Evolutionary conservation across 2,797 vertebrate genomes (phyloP).

Genomic region (Sebastes paucispinis): DNA sequence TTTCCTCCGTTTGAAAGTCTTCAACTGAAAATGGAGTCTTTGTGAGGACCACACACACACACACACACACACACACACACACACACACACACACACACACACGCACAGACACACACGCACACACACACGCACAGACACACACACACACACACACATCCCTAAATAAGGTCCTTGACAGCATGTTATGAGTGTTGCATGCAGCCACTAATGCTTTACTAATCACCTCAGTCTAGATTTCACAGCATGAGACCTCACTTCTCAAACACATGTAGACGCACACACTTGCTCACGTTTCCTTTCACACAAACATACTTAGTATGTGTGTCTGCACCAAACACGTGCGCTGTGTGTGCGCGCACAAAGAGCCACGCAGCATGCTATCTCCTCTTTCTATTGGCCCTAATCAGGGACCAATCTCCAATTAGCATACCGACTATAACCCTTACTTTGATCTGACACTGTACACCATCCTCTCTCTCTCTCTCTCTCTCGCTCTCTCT

Average conservation of each 20-base stretch:
- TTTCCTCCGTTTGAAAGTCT: neutral
- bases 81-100: neutral
- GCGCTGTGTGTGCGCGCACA: neutral
- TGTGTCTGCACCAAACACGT: constrained; percentile 1
- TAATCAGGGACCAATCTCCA: constrained; percentile 71
- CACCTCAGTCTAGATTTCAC: constrained; percentile 78
- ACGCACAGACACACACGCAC: neutral
- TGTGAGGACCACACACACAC: neutral
- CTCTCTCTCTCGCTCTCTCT: constrained; percentile 8
- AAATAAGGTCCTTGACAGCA: constrained; percentile 58
- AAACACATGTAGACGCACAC: constrained; percentile 15
- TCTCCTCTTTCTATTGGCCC: constrained; percentile 62
- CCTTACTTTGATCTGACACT: constrained; percentile 61
- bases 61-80: neutral
- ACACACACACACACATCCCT: neutral
- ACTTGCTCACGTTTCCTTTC: neutral
- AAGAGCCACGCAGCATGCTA: constrained; percentile 21
- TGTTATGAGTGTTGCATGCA: constrained; percentile 71
- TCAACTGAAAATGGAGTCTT: neutral
- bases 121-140: neutral
- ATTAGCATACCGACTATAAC: constrained; percentile 68
- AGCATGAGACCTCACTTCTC: constrained; percentile 61
- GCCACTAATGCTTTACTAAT: constrained; percentile 80
- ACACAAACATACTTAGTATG: neutral
- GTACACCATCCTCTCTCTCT: constrained; percentile 5